A percentile compares a stretch with the other conserved stretches of the same genome.
phyloP scores from a whole-genome alignment of 2,797 vertebrate species.

The Hipposideros larvatus region DNA sequence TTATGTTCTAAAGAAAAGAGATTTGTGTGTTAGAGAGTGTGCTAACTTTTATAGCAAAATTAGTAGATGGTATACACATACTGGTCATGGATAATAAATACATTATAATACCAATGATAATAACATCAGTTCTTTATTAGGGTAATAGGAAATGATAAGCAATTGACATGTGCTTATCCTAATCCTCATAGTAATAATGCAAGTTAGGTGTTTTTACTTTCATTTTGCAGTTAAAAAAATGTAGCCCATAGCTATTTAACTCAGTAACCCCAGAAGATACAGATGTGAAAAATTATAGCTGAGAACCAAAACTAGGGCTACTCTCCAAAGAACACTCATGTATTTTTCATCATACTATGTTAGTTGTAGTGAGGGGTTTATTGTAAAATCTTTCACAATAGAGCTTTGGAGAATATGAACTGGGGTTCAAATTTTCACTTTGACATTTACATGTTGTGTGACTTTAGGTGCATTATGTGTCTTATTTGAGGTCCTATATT shows the following conservation, averaged over 20 bases:
- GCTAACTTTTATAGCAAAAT: background rate
- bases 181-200: background rate
- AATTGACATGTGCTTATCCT: background rate
- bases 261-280: background rate
- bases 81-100: background rate
- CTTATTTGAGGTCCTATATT: background rate
- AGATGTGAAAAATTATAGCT: background rate
- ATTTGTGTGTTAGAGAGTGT: background rate
- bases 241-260: background rate
- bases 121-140: background rate
- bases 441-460: background rate
- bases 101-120: background rate
- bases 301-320: background rate
- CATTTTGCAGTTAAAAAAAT: background rate
- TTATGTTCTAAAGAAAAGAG: background rate
- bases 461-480: background rate
- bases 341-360: background rate
- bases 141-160: background rate
- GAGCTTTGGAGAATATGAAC: background rate
- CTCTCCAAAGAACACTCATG: background rate
- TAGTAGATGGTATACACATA: background rate
- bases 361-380: background rate
- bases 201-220: background rate
- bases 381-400: background rate
- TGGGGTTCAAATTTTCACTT: background rate